Base-by-base conservation (phyloP, 2,113 vertebrate genomes). In the Apistogramma diplotaenia region DNA sequence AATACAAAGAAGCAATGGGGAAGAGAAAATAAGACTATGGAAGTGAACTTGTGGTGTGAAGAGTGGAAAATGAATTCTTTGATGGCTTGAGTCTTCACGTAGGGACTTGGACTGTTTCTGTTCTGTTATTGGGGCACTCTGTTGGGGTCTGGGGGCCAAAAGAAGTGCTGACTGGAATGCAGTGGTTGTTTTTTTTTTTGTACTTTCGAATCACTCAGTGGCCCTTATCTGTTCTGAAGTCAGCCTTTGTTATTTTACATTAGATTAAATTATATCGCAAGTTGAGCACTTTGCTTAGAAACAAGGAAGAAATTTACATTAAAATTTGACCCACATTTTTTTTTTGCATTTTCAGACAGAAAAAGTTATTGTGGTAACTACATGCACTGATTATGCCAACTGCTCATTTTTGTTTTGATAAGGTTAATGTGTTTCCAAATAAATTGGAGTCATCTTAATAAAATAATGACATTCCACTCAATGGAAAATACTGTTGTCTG, bases 341-440 rank as follows among this genome's bases (percentile, higher is more conserved):
- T 46, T 18, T 46, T 54, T 37, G 8, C 5, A 15, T 46, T 5
- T 18, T 83, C 3, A 62, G 19, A 57, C 43, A 31, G 70, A 55
- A 84, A 78, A 77, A 5, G 11, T 82, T 78, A 79, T 81, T 67
- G 81, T 81, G 78, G 51, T 65, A 84, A 86, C 49, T 74, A 78
- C 62, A 90, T 94, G 94, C 94, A 95, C 95, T 96, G 94, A 94
- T 92, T 60, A 82, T 89, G 88, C 85, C 83, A 85, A 88, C 78
- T 58, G 77, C 59, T 91, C 40, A 56, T 85, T 71, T 85, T 67
- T 85, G n/a, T 85, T 78, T 91, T 75, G 60, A 89, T 89, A 65
- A 77, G 43, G 79, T 23, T 73, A 74, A 74, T 25, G 61, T 80
- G 80, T 90, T 88, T 91, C 71, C 77, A 76, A 78, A 87, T 85